Percentiles rank a stretch among this genome's conserved stretches.
Evolutionary conservation across 2,888 invertebrate genomes (phyloP).

Genomic region (Lucinisca nassula): DNA sequence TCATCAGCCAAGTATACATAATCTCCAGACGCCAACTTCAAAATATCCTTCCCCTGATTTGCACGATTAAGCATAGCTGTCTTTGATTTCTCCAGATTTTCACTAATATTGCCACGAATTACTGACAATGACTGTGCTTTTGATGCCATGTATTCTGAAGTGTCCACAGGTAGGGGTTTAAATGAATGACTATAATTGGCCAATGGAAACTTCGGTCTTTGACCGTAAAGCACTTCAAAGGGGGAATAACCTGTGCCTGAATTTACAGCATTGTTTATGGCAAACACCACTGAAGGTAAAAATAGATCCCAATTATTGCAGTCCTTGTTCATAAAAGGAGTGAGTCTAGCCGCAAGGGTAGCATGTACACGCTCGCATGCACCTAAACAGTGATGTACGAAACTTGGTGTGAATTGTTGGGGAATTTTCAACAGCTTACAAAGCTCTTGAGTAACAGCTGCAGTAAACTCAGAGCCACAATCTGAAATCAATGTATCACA

Average conservation of each 20-base stretch:
- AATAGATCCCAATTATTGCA: constrained; percentile 42
- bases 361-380: constrained; percentile 53
- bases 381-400: constrained; percentile 48
- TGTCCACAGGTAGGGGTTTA: constrained; percentile 11
- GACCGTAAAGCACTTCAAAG: constrained; percentile 54
- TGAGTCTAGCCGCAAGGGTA: constrained; percentile 42
- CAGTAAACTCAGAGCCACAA: constrained; percentile 54
- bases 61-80: constrained; percentile 6
- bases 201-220: constrained; percentile 50
- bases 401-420: constrained; percentile 51
- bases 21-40: constrained; percentile 18
- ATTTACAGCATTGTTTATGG: constrained; percentile 50
- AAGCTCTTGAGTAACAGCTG: constrained; percentile 38
- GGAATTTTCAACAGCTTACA: constrained; percentile 48
- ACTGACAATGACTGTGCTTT: background rate
- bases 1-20: constrained; percentile 30
- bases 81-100: background rate
- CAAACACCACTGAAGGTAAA: constrained; percentile 31
- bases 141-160: constrained; percentile 3
- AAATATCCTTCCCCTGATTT: constrained; percentile 14
- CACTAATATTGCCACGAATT: background rate
- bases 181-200: background rate
- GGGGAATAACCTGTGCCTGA: constrained; percentile 41
- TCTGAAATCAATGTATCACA: constrained; percentile 49
- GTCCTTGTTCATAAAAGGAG: constrained; percentile 46